Evolutionary conservation across 1,140 invertebrate species (phyloP).

Genomic region (Rhyacophila brunnea): DNA sequence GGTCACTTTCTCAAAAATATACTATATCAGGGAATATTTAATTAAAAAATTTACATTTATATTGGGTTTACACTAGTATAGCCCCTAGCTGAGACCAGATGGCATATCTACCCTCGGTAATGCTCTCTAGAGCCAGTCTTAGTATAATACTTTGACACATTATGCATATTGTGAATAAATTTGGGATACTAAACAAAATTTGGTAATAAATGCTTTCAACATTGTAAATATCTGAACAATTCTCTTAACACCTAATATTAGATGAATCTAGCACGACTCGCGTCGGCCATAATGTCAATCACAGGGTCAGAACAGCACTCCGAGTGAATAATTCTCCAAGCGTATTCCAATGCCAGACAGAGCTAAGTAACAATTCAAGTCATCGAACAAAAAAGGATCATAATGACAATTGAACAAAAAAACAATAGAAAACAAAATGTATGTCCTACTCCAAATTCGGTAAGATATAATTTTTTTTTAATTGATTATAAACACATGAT

Average conservation of each 20-base stretch:
- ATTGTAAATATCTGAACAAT: constrained; percentile 21
- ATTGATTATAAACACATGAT: no score
- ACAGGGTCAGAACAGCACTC: constrained; percentile 32
- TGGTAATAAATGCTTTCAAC: constrained; percentile 25
- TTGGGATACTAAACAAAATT: constrained; percentile 21
- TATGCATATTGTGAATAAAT: constrained; percentile 16
- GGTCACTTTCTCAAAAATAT: constrained; percentile 30
- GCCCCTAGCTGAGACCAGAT: constrained; percentile 7
- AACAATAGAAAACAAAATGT: no score
- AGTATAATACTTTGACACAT: constrained; percentile 31
- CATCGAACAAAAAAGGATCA: no score
- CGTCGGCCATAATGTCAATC: constrained; percentile 15
- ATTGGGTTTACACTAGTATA: constrained; percentile 2
- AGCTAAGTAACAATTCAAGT: constrained; percentile 1
- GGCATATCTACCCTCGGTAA: constrained; percentile 6
- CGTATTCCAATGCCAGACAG: constrained; percentile 9
- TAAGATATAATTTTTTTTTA: no score
- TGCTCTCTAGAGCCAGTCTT: constrained; percentile 28
- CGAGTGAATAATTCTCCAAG: constrained; percentile 12
- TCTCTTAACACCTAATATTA: constrained; percentile 20
- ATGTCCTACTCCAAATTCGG: no score
- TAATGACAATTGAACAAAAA: no score
- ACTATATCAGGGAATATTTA: constrained; percentile 6
- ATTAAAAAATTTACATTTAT: constrained; percentile 1
- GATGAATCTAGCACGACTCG: constrained; percentile 4